Percentiles rank a stretch among this genome's conserved stretches.
These are phyloP conservation scores for Dugesia japonica DNA, from an alignment of 2,888 invertebrate species.

Conservation along the genomic window DNA sequence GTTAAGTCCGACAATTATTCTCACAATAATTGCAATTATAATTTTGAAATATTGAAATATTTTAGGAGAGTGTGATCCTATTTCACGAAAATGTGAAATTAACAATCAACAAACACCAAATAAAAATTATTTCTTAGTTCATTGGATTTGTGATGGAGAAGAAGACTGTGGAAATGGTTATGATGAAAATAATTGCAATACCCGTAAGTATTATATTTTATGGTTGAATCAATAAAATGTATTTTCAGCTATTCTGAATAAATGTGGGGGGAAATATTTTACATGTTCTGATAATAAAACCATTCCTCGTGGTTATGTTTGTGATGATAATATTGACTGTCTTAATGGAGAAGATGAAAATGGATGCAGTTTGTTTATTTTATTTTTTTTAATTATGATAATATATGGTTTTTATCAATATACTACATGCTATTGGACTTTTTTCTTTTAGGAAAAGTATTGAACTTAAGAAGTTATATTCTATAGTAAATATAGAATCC, in stretches of 20 bases:
- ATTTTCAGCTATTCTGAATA: not conserved
- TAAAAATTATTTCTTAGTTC: not conserved
- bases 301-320: not conserved
- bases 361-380: not conserved
- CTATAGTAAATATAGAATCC: too few relatives aligned
- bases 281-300: constrained; percentile 13
- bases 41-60: not conserved
- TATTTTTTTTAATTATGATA: too few relatives aligned
- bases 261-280: not conserved
- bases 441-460: too few relatives aligned
- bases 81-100: not conserved
- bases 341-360: not conserved
- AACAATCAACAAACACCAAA: not conserved
- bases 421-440: too few relatives aligned
- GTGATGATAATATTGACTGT: not conserved
- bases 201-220: not conserved
- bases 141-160: constrained; percentile 16
- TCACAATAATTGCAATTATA: too few relatives aligned
- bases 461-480: too few relatives aligned
- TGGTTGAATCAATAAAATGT: too few relatives aligned
- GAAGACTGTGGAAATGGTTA: constrained; percentile 9
- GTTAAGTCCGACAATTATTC: not conserved
- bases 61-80: not conserved
- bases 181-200: not conserved
- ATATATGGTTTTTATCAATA: too few relatives aligned